Conservation (phyloP, 2,797 vertebrate species). For the Amphiprion clarkii region DNA sequence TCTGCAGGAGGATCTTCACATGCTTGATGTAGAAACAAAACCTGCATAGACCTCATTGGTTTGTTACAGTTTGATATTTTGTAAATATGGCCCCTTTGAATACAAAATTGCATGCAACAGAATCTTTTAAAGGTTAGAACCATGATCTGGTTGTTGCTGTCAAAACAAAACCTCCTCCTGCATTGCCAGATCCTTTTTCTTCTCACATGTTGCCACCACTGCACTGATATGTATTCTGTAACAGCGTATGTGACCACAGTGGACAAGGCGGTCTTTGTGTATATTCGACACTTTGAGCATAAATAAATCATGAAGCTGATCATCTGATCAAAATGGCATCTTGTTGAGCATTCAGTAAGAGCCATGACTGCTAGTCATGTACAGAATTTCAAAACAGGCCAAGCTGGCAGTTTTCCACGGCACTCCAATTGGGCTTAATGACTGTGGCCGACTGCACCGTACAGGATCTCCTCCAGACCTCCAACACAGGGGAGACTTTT, state of each 20-base stretch:
- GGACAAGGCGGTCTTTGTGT: neutral
- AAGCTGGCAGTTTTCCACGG: no score
- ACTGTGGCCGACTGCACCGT: no score
- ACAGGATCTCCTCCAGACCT: no score
- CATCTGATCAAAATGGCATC: slow-evolving; percentile 3
- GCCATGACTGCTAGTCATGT: neutral
- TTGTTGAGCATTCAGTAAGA: neutral
- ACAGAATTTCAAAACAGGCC: no score
- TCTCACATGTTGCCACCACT: slow-evolving; percentile 1
- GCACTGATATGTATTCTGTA: neutral
- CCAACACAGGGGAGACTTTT: no score
- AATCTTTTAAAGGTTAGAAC: slow-evolving; percentile 31
- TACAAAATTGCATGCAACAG: neutral
- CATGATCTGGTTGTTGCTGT: slow-evolving; percentile 4
- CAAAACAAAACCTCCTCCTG: slow-evolving; percentile 35
- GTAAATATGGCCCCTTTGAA: slow-evolving; percentile 19
- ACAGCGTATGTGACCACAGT: neutral
- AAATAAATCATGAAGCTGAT: slow-evolving; percentile 8
- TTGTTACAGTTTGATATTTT: slow-evolving; percentile 24
- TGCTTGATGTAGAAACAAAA: neutral
- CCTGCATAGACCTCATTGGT: neutral
- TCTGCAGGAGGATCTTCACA: no score
- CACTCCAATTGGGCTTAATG: no score
- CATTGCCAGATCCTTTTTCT: neutral
- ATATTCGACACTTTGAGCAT: neutral